Evolutionary conservation across 2,888 invertebrate species (phyloP), one percentile per base, ranked within the genome.

Genomic region (Drymonia ruficornis): DNA sequence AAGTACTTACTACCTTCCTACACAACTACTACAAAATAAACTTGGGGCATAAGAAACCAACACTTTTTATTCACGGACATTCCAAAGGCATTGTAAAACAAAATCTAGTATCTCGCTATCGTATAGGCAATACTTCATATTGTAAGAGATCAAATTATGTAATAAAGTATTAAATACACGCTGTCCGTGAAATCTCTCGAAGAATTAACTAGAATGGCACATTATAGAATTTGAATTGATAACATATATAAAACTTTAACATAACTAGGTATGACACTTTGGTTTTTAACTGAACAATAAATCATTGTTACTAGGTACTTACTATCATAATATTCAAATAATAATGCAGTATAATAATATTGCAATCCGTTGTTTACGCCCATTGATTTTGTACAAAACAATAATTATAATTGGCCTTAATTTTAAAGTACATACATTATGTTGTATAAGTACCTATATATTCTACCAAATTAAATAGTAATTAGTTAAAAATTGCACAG

Each of bases 401-500:
- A 8, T 16, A 9, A 7, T 16, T 16, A 16, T 40, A 40, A 16
- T 40, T 40, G 2, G 7, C n/a, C 16, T 16, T 16, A 38, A 40
- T 16, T 9, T 1, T 40, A 16, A 16, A 6, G 40, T 36, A 31
- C 31, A 12, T 38, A n/a, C 15, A 38, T 38, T 15, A 40, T 16
- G 15, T 40, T 40, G 15, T 16, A 9, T 7, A 23, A 7, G 23
- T 38, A 38, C 56, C 45, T 61, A 59, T 50, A 57, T 55, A 52
- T 59, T 54, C 28, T 62, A 55, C 52, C 55, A 23, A 61, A 58
- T 52, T 58, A 59, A 63, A 62, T 63, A 68, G n/a, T 9, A 47
- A 23, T 67, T 62, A 64, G 53, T 65, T 59, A 61, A 36, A 60
- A 50, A 56, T 63, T 70, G 65, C 74, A 73, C 72, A 73, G 74